Evolutionary conservation across 2,888 invertebrate species (phyloP), one percentile per base, ranked within the genome.

Genomic region (Tetragonula carbonaria): DNA sequence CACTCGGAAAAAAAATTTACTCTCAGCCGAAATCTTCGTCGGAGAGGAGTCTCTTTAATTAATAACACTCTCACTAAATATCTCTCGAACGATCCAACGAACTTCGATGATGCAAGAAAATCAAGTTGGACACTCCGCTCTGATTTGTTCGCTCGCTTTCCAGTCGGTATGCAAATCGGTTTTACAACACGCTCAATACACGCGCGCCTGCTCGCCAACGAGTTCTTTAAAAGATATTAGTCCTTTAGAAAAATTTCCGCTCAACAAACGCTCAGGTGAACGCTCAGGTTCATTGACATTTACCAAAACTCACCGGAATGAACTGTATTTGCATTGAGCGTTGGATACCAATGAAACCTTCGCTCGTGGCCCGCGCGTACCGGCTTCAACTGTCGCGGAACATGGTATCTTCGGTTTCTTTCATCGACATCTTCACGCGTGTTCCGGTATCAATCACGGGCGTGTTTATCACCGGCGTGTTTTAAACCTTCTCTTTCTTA

Each of bases 351-450:
- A 45, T 8, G 45, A 78, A 82, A 80, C 45, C 55, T 82, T 38
- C n/a, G 0, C 33, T 33, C 71, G 38, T 45, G 50, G 45, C 11
- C 18, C 16, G 28, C 23, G 23, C 45, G 18, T 28, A 50, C n/a
- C 33, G 33, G 33, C 33, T 33, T 4, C 13, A 14, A 2, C 18
- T 63, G 13, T 4, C 53, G 28, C 6, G n/a, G 38, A 13, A 57
- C 5, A 13, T 5, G 28, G 2, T 63, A 23, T 38, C 50, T 1
- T 45, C n/a, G 55, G 62, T n/a, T 21, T 68, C 68, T 55, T 68
- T 82, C 80, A 87, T 87, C 88, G 76, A 79, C 82, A 79, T 81
- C 82, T 71, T 79, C 78, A 78, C 45, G 72, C 80, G 75, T 67
- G 72, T 81, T 77, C 74, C 59, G 74, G 68, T 72, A 86, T 88